Evolutionary conservation across 2,888 invertebrate genomes (phyloP).

Genomic region (Himalopsyche kuldschensis): DNA sequence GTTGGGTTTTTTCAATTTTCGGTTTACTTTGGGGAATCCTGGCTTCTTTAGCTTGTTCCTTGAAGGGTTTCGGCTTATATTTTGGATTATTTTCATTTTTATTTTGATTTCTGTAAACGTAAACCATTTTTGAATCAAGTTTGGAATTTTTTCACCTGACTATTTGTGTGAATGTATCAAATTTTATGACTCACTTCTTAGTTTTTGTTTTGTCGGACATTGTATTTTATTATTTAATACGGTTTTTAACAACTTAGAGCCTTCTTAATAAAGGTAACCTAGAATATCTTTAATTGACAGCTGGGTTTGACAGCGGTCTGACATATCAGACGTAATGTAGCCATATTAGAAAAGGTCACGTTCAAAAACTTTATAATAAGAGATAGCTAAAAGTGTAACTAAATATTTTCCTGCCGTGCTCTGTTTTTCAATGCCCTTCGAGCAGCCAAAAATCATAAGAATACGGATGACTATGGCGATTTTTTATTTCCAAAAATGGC

Average conservation of each 20-base stretch:
- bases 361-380: background rate
- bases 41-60: background rate
- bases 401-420: no score
- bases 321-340: background rate
- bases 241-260: background rate
- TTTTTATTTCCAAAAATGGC: no score
- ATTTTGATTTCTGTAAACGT: slow-evolving; percentile 2
- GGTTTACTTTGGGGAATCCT: background rate
- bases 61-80: background rate
- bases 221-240: background rate
- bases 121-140: background rate
- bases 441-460: no score
- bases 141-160: background rate
- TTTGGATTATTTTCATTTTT: slow-evolving; percentile 12
- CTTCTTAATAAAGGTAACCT: background rate
- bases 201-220: slow-evolving; percentile 29
- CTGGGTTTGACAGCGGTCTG: background rate
- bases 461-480: no score
- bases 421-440: no score
- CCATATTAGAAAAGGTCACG: background rate
- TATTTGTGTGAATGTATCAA: background rate
- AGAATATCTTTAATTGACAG: background rate
- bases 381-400: no score
- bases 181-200: slow-evolving; percentile 16
- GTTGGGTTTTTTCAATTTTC: background rate